Conservation (phyloP, 2,797 vertebrate genomes). For the Phyllotis vaccarum region DNA sequence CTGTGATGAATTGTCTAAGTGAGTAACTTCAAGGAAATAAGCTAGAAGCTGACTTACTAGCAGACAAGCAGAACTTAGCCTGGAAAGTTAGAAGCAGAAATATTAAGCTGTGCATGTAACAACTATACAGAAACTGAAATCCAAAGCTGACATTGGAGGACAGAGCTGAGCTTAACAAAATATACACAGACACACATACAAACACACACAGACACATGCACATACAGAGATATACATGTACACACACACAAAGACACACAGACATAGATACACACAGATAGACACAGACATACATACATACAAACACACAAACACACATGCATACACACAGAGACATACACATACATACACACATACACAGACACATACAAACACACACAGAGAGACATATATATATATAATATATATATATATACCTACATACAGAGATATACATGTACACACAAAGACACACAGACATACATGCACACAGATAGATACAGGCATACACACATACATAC, state of each 20-base stretch:
- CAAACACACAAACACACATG: not conserved
- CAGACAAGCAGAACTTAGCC: not conserved
- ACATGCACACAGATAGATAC: not conserved
- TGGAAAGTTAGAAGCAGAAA: not conserved
- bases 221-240: not conserved
- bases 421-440: accelerated
- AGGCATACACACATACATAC: not conserved
- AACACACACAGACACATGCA: too few relatives aligned
- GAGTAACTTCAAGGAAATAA: not conserved
- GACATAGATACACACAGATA: not conserved
- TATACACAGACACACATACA: not conserved
- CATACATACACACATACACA: too few relatives aligned
- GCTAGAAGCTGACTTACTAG: not conserved
- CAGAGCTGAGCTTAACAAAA: not conserved
- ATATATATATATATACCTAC: not conserved
- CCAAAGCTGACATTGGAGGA: not conserved
- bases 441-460: not conserved
- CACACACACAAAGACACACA: not conserved
- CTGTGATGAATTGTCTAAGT: not conserved
- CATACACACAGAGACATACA: not conserved
- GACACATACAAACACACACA: not conserved
- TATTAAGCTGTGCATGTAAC: not conserved
- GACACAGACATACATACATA: not conserved
- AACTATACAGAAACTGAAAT: not conserved
- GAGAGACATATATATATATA: too few relatives aligned